Evolutionary conservation across 1,140 invertebrate species (phyloP), one percentile per base, ranked within the genome.

Genomic region (Druon quercuslanigerum): DNA sequence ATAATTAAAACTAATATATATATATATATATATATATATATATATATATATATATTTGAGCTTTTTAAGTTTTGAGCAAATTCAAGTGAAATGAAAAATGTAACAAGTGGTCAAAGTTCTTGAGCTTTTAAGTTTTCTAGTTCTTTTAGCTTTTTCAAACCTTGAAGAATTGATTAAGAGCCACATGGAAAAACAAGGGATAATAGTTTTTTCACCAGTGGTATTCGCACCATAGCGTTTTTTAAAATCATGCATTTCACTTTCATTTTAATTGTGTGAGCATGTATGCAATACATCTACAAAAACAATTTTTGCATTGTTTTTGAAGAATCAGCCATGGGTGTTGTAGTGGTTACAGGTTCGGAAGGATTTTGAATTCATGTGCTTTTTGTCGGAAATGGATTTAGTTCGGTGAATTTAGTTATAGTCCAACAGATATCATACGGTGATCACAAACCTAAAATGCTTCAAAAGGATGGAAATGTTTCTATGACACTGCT

Each of bases 321-420:
- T 60, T 60, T 60, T 40, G 5, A 16, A 14, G 25, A n/a, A 66
- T n/a, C 33, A 40, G 25, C 46, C 46, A 66, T 66, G 14, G 40
- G 60, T 33, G 60, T 66, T 40, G 46, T 46, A 40, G 33, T 66
- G 60, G 60, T 40, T n/a, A 46, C n/a, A 40, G 60, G 33, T 66
- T 16, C 4, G n/a, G 46, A 66, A 25, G 60, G 60, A 66, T 66
- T 66, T 66, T 66, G 60, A 66, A 66, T 40, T 66, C 60, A 66
- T 46, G 40, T 40, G 60, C 60, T 66, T 66, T 33, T 66, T 66
- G 60, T 66, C 25, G 60, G 33, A 40, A 66, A 66, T 66, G 60
- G 60, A 66, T 66, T 66, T 66, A 33, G 25, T 66, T 66, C 60
- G 4, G 16, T 46, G 60, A 46, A 46, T 46, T 46, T 46, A 46